Base-by-base conservation (phyloP, 2,888 invertebrate species). In the Julus scandinavius region DNA sequence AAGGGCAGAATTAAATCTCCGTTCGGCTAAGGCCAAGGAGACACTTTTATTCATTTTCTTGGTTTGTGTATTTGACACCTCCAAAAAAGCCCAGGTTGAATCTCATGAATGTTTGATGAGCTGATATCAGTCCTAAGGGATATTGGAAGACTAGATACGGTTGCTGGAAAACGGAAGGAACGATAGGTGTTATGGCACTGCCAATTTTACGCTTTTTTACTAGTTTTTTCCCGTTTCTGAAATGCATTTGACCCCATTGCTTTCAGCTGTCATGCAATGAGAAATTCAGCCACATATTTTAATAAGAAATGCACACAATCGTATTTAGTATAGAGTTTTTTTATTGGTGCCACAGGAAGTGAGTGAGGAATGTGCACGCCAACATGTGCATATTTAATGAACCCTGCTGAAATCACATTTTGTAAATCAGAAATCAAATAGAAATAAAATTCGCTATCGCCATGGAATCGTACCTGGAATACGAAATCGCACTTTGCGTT, bases 1-100 rank as follows among this genome's bases (percentile, higher is more conserved):
- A 63, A 63, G 63, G 63, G 63, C 63, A 63, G 63, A 63, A 63
- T 63, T 63, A 63, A 63, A 63, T 63, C 63, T 63, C 63, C n/a
- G 63, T 63, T 63, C 63, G n/a, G 63, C 63, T 17, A 63, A 63
- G 63, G 63, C n/a, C 63, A 63, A 63, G 63, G 17, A 63, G 63
- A 63, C 63, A 63, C 63, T 63, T 63, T n/a, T n/a, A 63, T 63
- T n/a, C 63, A 63, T 63, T 63, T 63, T 63, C 63, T 63, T 17
- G 63, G 63, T n/a, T 63, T n/a, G 63, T n/a, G 63, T 63, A n/a
- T 17, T 63, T 63, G 63, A 63, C 63, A 63, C 63, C 63, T 63
- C n/a, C n/a, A n/a, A 63, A 63, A 45, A 63, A n/a, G 63, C 63
- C 63, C 63, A 63, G 63, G 63, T 63, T 63, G 63, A 63, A 63